Conservation (phyloP, 2,113 vertebrate genomes). For the Nesogale talazaci region DNA sequence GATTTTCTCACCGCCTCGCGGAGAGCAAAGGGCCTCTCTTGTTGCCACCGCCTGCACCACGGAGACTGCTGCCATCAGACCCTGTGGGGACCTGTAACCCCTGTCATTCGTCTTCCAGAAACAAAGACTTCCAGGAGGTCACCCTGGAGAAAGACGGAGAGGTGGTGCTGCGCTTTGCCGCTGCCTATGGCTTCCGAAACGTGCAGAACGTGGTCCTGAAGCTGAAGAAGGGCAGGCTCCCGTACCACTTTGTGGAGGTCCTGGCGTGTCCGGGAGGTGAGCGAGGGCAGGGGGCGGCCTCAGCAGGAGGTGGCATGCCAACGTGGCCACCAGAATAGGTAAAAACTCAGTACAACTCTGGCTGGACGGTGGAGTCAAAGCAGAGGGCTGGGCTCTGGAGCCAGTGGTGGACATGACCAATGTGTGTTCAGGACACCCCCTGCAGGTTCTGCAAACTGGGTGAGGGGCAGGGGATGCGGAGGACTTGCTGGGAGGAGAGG, state of each 20-base stretch:
- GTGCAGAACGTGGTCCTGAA: conserved; percentile 96
- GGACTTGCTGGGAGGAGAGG: neutral
- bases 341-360: too few species aligned
- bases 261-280: conserved; percentile 97
- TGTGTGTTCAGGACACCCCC: too few species aligned
- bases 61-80: too few species aligned
- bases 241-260: conserved; percentile 96
- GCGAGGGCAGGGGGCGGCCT: neutral
- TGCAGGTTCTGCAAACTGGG: too few species aligned
- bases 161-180: conserved; percentile 94
- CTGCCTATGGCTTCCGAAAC: conserved; percentile 95
- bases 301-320: neutral
- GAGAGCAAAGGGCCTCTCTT: too few species aligned
- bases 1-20: too few species aligned
- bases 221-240: conserved; percentile 93
- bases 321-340: too few species aligned
- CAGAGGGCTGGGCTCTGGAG: neutral
- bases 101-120: conserved; percentile 84
- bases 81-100: neutral
- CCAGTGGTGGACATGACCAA: neutral
- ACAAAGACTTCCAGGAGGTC: conserved; percentile 98
- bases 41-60: too few species aligned
- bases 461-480: too few species aligned
- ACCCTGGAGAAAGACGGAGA: conserved; percentile 94
- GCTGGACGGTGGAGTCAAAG: too few species aligned